Evolutionary conservation across 2,113 vertebrate genomes (phyloP).

Genomic region (Gadus chalcogrammus): DNA sequence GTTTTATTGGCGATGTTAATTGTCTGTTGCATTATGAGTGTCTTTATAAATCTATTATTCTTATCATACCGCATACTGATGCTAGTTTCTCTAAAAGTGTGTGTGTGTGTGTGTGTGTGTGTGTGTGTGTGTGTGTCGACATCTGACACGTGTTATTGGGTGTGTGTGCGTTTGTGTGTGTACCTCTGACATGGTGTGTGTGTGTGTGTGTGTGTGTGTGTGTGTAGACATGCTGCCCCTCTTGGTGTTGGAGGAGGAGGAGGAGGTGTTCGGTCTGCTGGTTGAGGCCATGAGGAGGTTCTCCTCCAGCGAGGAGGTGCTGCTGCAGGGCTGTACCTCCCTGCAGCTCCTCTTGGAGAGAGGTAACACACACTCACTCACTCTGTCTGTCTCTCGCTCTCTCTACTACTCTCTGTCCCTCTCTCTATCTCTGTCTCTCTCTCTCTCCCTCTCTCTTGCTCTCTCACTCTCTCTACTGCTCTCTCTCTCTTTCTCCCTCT

Average conservation of each 20-base stretch:
- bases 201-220: constrained; percentile 3
- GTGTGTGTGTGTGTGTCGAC: constrained; percentile 1
- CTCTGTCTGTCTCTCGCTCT: not conserved
- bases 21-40: too few species aligned
- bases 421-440: not conserved
- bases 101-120: not conserved
- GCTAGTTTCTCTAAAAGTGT: too few species aligned
- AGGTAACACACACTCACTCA: constrained; percentile 68
- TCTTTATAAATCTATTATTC: too few species aligned
- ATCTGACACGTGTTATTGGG: not conserved
- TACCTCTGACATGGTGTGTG: not conserved
- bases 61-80: too few species aligned
- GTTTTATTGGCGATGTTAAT: too few species aligned
- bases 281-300: constrained; percentile 86
- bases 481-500: not conserved
- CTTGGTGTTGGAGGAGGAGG: constrained; percentile 85
- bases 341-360: constrained; percentile 83
- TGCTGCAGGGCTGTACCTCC: constrained; percentile 82
- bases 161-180: not conserved
- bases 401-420: not conserved
- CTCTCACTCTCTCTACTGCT: not conserved
- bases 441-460: not conserved
- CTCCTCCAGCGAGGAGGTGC: constrained; percentile 79
- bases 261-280: constrained; percentile 84
- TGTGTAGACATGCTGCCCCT: constrained; percentile 52